A percentile compares a stretch with the other conserved stretches of the same genome.
Evolutionary conservation across 2,888 invertebrate species (phyloP).

Genomic region (Cephus runcator): DNA sequence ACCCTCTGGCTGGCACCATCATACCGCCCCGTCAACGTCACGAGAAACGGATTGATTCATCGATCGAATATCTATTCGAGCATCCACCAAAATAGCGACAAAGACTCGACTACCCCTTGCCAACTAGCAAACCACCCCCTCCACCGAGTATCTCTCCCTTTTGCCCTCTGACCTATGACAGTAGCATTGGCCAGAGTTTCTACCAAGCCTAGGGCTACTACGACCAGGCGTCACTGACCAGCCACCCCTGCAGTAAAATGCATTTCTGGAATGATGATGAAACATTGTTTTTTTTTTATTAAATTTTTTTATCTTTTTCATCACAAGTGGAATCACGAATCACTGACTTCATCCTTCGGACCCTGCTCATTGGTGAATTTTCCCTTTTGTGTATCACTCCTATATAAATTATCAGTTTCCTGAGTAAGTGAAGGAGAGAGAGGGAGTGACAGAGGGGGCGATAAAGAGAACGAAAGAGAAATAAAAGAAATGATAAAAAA

Average conservation of each 20-base stretch:
- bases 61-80: slow-evolving; percentile 56
- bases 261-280: slow-evolving; percentile 31
- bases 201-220: background rate
- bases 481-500: background rate
- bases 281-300: background rate
- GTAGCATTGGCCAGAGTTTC: background rate
- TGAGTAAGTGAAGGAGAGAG: background rate
- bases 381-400: background rate
- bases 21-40: slow-evolving; percentile 55
- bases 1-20: slow-evolving; percentile 8
- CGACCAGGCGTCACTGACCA: background rate
- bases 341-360: background rate
- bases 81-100: slow-evolving; percentile 55
- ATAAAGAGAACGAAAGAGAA: background rate
- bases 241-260: slow-evolving; percentile 31
- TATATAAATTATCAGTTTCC: background rate
- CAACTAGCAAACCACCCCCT: slow-evolving; percentile 18
- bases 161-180: slow-evolving; percentile 15
- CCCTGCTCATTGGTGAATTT: background rate
- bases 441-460: background rate
- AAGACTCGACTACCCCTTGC: slow-evolving; percentile 42
- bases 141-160: slow-evolving; percentile 28
- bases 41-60: slow-evolving; percentile 62
- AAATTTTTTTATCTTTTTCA: background rate
- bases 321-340: background rate